Percentiles rank a stretch among this genome's conserved stretches.
Evolutionary conservation across 1,140 invertebrate genomes (phyloP).

Genomic region (Tetragonula clypearis): DNA sequence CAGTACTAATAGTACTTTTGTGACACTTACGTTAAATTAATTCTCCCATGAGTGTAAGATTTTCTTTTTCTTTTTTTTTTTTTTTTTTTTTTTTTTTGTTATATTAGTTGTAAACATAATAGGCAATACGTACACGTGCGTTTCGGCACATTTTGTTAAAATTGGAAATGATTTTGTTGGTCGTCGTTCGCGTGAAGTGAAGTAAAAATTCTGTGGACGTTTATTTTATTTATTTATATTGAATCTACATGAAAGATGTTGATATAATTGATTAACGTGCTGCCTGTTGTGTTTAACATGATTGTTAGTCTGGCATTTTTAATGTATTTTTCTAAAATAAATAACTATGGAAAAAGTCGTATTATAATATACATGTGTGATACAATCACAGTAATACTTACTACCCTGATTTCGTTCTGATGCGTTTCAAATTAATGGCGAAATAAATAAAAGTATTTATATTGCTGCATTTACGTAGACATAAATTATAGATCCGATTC

Average conservation of each 20-base stretch:
- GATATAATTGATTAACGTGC: conserved; percentile 12
- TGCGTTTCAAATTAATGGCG: background rate
- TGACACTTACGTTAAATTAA: conserved; percentile 50
- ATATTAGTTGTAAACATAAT: conserved; percentile 27
- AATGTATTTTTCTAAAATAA: conserved; percentile 59
- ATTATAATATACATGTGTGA: conserved; percentile 32
- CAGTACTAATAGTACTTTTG: conserved; percentile 56
- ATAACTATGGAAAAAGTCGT: conserved; percentile 42
- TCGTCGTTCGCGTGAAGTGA: background rate
- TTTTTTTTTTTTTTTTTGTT: conserved; percentile 22
- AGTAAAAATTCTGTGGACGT: background rate
- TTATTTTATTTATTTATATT: background rate
- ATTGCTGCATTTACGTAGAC: background rate
- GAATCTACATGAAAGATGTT: background rate
- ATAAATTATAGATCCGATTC: background rate
- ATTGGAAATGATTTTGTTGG: background rate
- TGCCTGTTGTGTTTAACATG: conserved; percentile 36
- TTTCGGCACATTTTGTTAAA: background rate
- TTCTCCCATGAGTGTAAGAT: conserved; percentile 40
- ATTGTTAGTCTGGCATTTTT: conserved; percentile 55
- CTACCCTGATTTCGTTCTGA: conserved; percentile 17
- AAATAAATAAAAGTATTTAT: background rate
- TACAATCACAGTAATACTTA: conserved; percentile 11
- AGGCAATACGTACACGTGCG: conserved; percentile 25
- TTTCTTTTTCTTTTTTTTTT: background rate